Percentiles rank a stretch among this genome's conserved stretches.
Conservation (phyloP, 1,140 invertebrate genomes). For the Streblospio benedicti region DNA sequence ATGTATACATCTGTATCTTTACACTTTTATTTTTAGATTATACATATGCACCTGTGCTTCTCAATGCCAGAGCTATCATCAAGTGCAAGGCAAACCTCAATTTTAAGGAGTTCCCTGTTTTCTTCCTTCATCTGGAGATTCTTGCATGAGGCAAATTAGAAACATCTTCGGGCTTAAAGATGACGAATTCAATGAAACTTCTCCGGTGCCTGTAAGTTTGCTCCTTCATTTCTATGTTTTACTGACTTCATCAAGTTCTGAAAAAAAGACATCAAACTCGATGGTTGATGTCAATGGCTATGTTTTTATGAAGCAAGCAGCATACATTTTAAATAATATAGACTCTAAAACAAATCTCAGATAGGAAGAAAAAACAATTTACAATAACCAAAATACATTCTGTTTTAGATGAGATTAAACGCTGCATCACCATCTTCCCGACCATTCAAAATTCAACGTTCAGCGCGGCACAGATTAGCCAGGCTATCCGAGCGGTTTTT, state of each 20-base stretch:
- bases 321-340: too few relatives aligned
- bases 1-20: not conserved
- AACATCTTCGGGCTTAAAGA: constrained; percentile 9
- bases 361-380: too few relatives aligned
- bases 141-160: constrained; percentile 17
- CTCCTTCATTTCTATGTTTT: too few relatives aligned
- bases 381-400: too few relatives aligned
- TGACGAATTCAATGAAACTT: constrained; percentile 10
- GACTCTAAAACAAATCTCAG: too few relatives aligned
- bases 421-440: constrained; percentile 19
- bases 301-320: too few relatives aligned
- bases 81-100: constrained; percentile 16
- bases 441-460: not conserved
- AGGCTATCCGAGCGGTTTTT: constrained; percentile 10
- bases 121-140: constrained; percentile 17
- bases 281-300: too few relatives aligned
- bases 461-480: not conserved
- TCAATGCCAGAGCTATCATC: constrained; percentile 18
- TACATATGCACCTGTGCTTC: constrained; percentile 16
- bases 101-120: constrained; percentile 2
- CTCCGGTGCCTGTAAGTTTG: constrained; percentile 8
- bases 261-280: too few relatives aligned
- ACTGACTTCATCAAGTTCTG: too few relatives aligned
- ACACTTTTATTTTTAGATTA: constrained; percentile 5
- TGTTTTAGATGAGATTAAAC: constrained; percentile 10